Conservation (phyloP, 2,113 vertebrate species). For the Pogona vitticeps region DNA sequence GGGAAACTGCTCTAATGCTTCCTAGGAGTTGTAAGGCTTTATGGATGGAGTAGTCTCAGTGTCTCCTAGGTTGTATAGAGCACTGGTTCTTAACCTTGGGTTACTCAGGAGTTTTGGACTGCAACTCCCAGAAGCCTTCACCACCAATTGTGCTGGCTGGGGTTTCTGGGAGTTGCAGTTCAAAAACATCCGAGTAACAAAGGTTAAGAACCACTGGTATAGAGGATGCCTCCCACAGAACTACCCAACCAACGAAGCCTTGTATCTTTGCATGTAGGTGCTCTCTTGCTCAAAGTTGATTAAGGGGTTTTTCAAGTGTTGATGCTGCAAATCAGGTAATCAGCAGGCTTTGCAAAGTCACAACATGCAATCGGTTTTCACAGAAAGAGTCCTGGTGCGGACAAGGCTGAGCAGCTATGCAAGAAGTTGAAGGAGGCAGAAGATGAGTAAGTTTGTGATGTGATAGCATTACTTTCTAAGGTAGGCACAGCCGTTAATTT, state of each 20-base stretch:
- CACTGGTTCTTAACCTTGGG: background rate
- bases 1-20: too few species aligned
- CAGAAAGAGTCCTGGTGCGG: background rate
- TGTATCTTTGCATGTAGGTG: background rate
- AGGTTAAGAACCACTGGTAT: too few species aligned
- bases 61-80: too few species aligned
- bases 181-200: too few species aligned
- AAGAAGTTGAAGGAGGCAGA: conserved; percentile 29
- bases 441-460: conserved; percentile 23
- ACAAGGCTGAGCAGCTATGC: background rate
- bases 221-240: too few species aligned
- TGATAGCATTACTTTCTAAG: background rate
- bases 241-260: background rate
- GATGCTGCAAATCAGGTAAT: background rate
- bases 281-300: background rate
- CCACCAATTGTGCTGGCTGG: too few species aligned
- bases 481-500: background rate
- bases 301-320: background rate
- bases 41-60: too few species aligned
- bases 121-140: too few species aligned
- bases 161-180: too few species aligned
- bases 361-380: background rate
- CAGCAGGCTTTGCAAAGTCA: too few species aligned
- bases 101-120: too few species aligned
- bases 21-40: too few species aligned